A percentile compares a stretch with the other conserved stretches of the same genome.
These are phyloP conservation scores for Tanypteryx hageni DNA, from an alignment of 2,888 invertebrate species.

Conservation along the genomic window DNA sequence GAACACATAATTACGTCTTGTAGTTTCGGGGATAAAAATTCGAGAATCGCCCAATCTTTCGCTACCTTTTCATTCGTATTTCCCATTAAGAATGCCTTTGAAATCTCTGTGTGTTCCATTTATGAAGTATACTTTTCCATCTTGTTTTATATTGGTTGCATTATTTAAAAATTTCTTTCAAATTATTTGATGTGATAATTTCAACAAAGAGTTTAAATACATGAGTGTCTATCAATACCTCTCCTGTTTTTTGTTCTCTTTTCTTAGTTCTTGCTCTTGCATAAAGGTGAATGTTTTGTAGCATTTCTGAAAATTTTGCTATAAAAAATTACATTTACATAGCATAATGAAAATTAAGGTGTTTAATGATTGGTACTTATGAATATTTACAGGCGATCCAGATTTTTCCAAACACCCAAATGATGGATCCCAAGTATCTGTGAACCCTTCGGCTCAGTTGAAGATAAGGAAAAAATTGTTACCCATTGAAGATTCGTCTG, in stretches of 20 bases:
- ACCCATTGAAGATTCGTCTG: conserved; percentile 66
- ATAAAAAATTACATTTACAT: background rate
- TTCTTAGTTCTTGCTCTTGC: background rate
- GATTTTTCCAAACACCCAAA: background rate
- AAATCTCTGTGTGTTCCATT: too few relatives aligned
- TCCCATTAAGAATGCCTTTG: too few relatives aligned
- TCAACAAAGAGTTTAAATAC: too few relatives aligned
- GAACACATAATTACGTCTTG: too few relatives aligned
- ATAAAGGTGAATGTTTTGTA: background rate
- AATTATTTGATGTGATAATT: too few relatives aligned
- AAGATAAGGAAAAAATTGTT: conserved; percentile 41
- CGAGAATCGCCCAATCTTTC: too few relatives aligned
- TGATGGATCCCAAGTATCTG: conserved; percentile 1
- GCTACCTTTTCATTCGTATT: too few relatives aligned
- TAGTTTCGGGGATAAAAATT: too few relatives aligned
- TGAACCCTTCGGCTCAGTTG: background rate
- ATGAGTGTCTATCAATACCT: background rate
- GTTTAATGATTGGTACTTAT: background rate
- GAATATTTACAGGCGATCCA: background rate
- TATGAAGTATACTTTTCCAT: too few relatives aligned
- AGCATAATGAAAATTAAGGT: background rate
- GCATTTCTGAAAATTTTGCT: background rate
- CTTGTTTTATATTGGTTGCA: too few relatives aligned
- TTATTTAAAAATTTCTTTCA: too few relatives aligned
- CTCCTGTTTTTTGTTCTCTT: background rate